Evolutionary conservation across 2,797 vertebrate genomes (phyloP).

Genomic region (Parotocinclus haroldoi): DNA sequence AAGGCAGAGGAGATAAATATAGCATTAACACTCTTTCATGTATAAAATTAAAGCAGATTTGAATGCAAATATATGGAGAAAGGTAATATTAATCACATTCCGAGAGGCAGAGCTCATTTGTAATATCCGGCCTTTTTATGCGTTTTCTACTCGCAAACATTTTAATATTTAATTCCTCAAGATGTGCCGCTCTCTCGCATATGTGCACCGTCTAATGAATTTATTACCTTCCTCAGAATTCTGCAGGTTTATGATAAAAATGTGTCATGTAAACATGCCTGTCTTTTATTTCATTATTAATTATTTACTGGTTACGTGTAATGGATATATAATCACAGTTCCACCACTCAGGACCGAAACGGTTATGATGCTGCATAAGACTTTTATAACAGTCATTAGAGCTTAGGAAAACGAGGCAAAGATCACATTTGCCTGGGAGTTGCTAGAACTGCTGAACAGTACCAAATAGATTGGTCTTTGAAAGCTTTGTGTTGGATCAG

Average conservation of each 20-base stretch:
- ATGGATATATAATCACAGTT: no score
- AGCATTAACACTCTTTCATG: slow-evolving; percentile 64
- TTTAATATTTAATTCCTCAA: slow-evolving; percentile 38
- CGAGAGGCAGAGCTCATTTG: slow-evolving; percentile 55
- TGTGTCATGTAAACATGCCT: no score
- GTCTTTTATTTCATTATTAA: no score
- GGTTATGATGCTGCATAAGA: no score
- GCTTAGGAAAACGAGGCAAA: no score
- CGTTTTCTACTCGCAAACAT: slow-evolving; percentile 39
- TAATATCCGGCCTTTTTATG: slow-evolving; percentile 51
- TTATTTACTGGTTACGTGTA: no score
- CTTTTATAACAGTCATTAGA: no score
- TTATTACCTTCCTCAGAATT: slow-evolving; percentile 17
- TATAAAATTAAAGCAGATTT: slow-evolving; percentile 68
- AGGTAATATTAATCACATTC: slow-evolving; percentile 52
- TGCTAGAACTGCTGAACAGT: no score
- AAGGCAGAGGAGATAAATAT: slow-evolving; percentile 59
- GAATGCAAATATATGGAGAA: slow-evolving; percentile 60
- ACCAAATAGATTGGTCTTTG: no score
- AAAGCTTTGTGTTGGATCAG: no score
- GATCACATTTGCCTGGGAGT: no score
- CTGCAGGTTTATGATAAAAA: background rate
- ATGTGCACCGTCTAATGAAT: slow-evolving; percentile 10
- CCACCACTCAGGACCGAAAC: no score
- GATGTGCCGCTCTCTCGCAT: background rate